phyloP scores from a whole-genome alignment of 2,888 invertebrate genomes.

The Napeogenes sylphis region DNA sequence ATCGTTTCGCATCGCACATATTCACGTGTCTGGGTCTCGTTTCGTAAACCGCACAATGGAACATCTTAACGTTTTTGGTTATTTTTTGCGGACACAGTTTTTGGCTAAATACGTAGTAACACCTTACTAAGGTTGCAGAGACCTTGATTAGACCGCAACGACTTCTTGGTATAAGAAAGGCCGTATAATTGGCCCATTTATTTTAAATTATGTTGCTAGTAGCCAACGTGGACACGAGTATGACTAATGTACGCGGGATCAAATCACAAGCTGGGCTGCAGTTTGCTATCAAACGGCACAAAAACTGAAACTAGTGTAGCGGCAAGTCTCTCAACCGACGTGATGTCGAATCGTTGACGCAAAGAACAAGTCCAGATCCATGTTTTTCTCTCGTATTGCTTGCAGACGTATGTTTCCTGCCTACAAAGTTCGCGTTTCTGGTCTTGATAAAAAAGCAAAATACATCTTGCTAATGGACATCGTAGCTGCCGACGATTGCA shows the following conservation, averaged over 20 bases:
- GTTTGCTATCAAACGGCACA: slow-evolving; percentile 50
- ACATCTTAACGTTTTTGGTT: slow-evolving; percentile 56
- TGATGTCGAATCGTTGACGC: slow-evolving; percentile 74
- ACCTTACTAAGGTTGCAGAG: slow-evolving; percentile 46
- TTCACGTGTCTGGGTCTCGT: slow-evolving; percentile 50
- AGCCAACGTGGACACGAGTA: slow-evolving; percentile 28
- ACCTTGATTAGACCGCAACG: slow-evolving; percentile 40
- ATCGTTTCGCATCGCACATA: slow-evolving; percentile 39
- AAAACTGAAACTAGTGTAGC: slow-evolving; percentile 67
- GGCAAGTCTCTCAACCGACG: slow-evolving; percentile 73
- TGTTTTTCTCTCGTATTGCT: slow-evolving; percentile 79
- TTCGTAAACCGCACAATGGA: slow-evolving; percentile 55
- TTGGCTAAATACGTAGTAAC: slow-evolving; percentile 59
- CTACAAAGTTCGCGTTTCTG: slow-evolving; percentile 97
- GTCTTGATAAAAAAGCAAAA: slow-evolving; percentile 97
- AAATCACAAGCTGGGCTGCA: slow-evolving; percentile 72
- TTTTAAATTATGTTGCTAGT: slow-evolving; percentile 7
- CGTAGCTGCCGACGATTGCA: slow-evolving; percentile 96
- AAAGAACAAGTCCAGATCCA: slow-evolving; percentile 71
- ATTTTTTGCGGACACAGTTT: slow-evolving; percentile 58
- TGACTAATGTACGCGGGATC: slow-evolving; percentile 54
- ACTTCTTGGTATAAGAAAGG: slow-evolving; percentile 32
- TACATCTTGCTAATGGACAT: slow-evolving; percentile 98
- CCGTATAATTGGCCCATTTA: slow-evolving; percentile 23
- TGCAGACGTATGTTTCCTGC: slow-evolving; percentile 98